phyloP scores from a whole-genome alignment of 2,113 vertebrate species.

The human region DNA sequence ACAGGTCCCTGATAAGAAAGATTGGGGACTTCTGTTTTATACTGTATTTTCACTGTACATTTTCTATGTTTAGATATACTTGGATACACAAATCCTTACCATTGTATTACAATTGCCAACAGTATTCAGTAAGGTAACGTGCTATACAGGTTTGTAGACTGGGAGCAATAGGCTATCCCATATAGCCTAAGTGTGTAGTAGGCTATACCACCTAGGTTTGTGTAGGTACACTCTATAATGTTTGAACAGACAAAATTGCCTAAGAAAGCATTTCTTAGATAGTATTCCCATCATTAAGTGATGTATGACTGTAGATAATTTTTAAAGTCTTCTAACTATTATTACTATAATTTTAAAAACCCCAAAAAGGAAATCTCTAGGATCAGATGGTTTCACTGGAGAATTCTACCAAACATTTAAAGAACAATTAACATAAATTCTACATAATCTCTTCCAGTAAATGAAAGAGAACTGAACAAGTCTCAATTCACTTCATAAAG shows the following conservation, averaged over 20 bases:
- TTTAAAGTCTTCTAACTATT: background rate
- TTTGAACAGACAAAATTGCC: background rate
- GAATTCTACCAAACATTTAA: background rate
- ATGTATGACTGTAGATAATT: background rate
- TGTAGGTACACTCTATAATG: background rate
- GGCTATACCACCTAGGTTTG: background rate
- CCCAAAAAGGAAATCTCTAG: background rate
- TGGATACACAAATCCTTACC: background rate
- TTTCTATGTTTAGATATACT: background rate
- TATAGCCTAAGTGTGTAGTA: background rate
- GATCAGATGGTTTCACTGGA: background rate
- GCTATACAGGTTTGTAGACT: background rate
- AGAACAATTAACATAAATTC: background rate
- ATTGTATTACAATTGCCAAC: background rate
- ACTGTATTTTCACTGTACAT: background rate
- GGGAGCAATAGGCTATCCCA: background rate
- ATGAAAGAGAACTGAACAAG: background rate
- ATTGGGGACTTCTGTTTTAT: too few species aligned
- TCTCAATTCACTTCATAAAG: background rate
- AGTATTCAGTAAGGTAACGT: background rate
- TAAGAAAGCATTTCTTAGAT: background rate
- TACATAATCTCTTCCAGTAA: background rate
- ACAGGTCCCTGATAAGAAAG: too few species aligned
- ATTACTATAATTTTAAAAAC: background rate
- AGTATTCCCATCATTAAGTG: background rate